These are phyloP conservation scores for Diplodus puntazzo DNA, from an alignment of 2,797 vertebrate species.

Conservation along the genomic window DNA sequence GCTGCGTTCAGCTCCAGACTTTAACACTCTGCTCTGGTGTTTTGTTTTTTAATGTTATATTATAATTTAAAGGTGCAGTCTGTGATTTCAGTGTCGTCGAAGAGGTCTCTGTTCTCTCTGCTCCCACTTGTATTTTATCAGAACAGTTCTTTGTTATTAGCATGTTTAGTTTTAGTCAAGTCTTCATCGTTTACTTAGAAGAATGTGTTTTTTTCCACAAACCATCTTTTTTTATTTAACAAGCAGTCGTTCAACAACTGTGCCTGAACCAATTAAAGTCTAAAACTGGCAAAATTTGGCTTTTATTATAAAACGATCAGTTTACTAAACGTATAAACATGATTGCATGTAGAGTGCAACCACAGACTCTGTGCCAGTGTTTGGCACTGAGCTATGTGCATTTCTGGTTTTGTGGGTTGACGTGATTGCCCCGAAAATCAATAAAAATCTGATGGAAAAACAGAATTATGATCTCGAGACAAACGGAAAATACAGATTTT, in stretches of 20 bases:
- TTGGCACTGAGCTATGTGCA: background rate
- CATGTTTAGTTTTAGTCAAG: background rate
- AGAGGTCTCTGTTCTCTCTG: background rate
- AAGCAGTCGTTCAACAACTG: background rate
- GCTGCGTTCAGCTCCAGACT: background rate
- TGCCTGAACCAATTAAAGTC: background rate
- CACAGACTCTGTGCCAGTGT: background rate
- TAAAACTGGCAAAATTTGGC: no score
- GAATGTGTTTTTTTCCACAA: background rate
- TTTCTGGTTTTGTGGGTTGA: background rate
- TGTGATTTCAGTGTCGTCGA: background rate
- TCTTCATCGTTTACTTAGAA: background rate
- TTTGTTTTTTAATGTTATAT: background rate
- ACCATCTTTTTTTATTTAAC: background rate
- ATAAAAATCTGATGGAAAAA: background rate
- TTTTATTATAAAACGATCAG: no score
- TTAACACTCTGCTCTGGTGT: background rate
- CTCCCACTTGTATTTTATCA: background rate
- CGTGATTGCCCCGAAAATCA: background rate
- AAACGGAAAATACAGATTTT: background rate
- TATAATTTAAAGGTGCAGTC: background rate
- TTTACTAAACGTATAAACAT: no score
- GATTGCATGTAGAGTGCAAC: background rate
- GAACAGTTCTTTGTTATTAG: background rate
- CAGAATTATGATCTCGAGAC: no score